Base-by-base conservation (phyloP, 23 tunicate species). In the Ciona savignyi region DNA sequence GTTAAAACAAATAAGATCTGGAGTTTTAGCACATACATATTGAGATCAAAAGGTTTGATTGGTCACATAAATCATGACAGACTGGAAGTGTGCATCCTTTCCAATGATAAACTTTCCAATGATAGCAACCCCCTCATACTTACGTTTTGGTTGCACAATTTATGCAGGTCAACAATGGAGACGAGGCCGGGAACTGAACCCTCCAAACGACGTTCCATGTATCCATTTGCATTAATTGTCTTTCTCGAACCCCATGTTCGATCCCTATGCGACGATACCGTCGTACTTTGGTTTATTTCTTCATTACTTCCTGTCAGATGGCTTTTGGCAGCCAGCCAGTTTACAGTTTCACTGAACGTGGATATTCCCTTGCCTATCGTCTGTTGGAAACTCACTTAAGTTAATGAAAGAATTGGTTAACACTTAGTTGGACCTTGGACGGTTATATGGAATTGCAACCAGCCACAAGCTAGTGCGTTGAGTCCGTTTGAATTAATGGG, bases 311-410 rank as follows among this genome's bases (percentile, higher is more conserved):
- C 34, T 0, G 80, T 67, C 20, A 82, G 35, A 29, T 67, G 80
- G 32, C 84, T 88, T 60, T 78, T 78, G 34, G 81, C 64, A 67
- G 98, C 98, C 25, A 92, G 89, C 90, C 98, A 84, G 34, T 80
- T 80, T 27, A 92, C 92, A 0, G 98, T 85, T 33, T 92, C 92
- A 32, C 91, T 80, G 63, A 92, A 74, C 21, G 78, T 75, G 20
- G 77, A 70, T 2, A 90, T 74, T 9, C 98, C 98, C 67, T 85
- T 84, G 68, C 80, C 60, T 34, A 83, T 63, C 32, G 87, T 88
- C 96, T 88, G 74, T 2, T 69, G 24, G 4, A 0, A 75, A 67
- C n/a, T n/a, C n/a, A n/a, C n/a, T n/a, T n/a, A n/a, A n/a, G n/a
- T n/a, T n/a, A n/a, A n/a, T n/a, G n/a, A n/a, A n/a, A n/a, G n/a